Conservation (phyloP, 2,113 vertebrate genomes). For the Pedionomus torquatus region DNA sequence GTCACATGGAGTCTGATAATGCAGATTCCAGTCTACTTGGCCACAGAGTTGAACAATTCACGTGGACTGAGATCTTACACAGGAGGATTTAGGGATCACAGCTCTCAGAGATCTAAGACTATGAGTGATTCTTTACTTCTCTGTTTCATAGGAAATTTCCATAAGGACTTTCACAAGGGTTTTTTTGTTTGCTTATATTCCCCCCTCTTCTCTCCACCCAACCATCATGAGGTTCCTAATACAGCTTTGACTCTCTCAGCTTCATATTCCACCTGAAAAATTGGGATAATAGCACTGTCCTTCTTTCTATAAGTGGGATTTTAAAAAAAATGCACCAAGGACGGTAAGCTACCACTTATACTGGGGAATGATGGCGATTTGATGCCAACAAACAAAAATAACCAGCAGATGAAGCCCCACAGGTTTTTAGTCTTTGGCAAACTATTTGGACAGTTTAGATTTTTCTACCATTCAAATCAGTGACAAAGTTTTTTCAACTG, state of each 20-base stretch:
- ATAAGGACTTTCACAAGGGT: background rate
- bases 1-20: background rate
- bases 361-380: background rate
- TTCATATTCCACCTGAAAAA: background rate
- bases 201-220: background rate
- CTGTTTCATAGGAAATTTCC: slow-evolving; percentile 1
- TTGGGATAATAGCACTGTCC: background rate
- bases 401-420: background rate
- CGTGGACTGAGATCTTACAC: background rate
- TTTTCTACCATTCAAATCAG: background rate
- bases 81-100: background rate
- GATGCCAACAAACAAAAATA: background rate
- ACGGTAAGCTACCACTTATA: background rate
- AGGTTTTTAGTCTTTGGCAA: background rate
- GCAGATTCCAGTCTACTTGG: background rate
- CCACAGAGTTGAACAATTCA: background rate
- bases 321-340: background rate
- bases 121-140: background rate
- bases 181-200: background rate
- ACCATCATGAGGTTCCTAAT: background rate
- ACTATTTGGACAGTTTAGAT: background rate
- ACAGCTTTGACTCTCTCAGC: background rate
- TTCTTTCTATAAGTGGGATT: background rate
- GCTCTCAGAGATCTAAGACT: background rate
- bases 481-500: background rate